Evolutionary conservation across 2,888 invertebrate species (phyloP), one percentile per base, ranked within the genome.

Genomic region (Coleophora flavipennella): DNA sequence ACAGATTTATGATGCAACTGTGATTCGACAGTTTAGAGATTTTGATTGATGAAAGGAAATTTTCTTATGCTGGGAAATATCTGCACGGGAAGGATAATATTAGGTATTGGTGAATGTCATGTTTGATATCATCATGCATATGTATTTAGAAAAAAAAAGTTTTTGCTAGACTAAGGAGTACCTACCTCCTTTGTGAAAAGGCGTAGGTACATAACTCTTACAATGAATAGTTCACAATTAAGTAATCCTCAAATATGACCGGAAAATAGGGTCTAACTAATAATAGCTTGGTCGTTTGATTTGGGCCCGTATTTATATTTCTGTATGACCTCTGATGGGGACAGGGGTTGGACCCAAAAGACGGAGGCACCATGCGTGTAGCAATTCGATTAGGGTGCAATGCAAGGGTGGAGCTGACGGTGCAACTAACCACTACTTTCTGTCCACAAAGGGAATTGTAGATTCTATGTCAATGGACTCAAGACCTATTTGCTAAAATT

Each of bases 331-430:
- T 79, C 76, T 70, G 71, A 70, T 71, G 77, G 64, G 62, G 54
- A 59, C 70, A 73, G 74, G 80, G 78, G 77, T 68, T 54, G 56
- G 60, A 63, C 73, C 74, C 72, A 71, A 66, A 74, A 75, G 76
- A 73, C 67, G 61, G 62, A 71, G 69, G 70, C 76, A 74, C 81
- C 75, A 79, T 72, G 74, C 81, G 80, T 80, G 58, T 63, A 70
- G 69, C 71, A 57, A 84, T 83, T 83, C 77, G 80, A 84, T 84
- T 83, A 84, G 84, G 84, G 81, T 77, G 79, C 79, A 78, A 62
- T 62, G 59, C 69, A 67, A 67, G 79, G 79, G 81, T 66, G 65
- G 58, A 63, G 70, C 78, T 74, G 79, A 75, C 78, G 62, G 58
- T 75, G 81, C 81, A 80, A 62, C 62, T 57, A 61, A 20, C 20